Evolutionary conservation across 2,888 invertebrate species (phyloP), one percentile per base, ranked within the genome.

Genomic region (Caenorhabditis auriculariae): DNA sequence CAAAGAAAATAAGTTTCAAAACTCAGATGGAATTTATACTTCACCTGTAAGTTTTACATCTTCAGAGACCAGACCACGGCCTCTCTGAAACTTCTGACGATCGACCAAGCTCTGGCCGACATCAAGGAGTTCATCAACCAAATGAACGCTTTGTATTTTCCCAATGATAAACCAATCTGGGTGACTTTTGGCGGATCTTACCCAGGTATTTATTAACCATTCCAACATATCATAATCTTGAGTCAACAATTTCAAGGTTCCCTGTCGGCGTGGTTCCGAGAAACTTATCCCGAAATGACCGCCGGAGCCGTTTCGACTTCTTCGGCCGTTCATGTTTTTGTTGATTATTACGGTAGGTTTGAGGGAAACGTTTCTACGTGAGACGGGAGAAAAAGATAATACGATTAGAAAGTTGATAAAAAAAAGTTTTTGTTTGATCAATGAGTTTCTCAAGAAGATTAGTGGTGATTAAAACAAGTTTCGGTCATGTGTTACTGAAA

Each of bases 161-260:
- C 38, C 23, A 19, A 54, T n/a, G 55, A 57, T 29, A 50, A 60
- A 15, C 52, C 63, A n/a, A 60, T 62, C 29, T 69, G 69, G 69
- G 47, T 69, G n/a, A 69, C 69, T 15, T 69, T 69, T 43, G 69
- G 69, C 28, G 69, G 66, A 45, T 66, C 66, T 2, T 69, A 69
- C 35, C 63, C 69, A 12, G 69, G 69, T 55, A 35, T 21, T 1
- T n/a, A 9, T 35, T 35, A 35, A 35, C 9, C 15, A 35, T 35
- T 35, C 15, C 35, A 35, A 47, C n/a, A 38, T 17, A n/a, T 43
- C 9, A 38, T n/a, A 17, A 41, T 50, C 45, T 12, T 32, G 7
- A 12, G 7, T 32, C 32, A 32, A 12, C 32, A 32, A 7, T 42
- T n/a, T n/a, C 2, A 9, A 59, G 59, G 59, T 19, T 49, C 59